Base-by-base conservation (phyloP, 2,113 vertebrate genomes). In the Bos indicus region DNA sequence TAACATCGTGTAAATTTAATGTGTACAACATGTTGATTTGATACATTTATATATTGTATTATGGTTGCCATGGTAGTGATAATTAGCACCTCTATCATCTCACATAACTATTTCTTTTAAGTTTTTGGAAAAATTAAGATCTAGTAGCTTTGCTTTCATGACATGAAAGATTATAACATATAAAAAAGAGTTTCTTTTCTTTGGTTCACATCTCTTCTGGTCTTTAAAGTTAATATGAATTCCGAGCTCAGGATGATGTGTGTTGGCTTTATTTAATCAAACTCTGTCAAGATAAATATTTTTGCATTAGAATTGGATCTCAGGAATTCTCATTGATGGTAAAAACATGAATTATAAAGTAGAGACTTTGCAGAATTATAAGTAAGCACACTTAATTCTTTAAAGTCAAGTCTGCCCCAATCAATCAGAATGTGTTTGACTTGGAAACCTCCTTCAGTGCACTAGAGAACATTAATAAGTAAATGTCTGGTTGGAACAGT, bases 321-420 rank as follows among this genome's bases (percentile, higher is more conserved):
- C 51, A 60, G 60, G 94, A 82, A 82, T 93, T 98, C 51, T 71
- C 93, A 94, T 5, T 74, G 80, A 95, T 67, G 86, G 84, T 43
- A 94, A 86, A 96, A 96, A 36, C 88, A 97, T 97, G 85, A 96
- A 97, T 98, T 97, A 96, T 91, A 83, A 94, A 97, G 84, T 91
- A 54, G 95, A 95, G 95, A 93, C 82, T 92, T 95, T 60, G 57
- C 33, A 54, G 85, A 91, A 96, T 98, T 96, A 96, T 92, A 97
- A 89, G 56, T 80, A 74, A 96, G 88, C 62, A 94, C 59, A 83
- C 51, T 97, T 91, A 89, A 97, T 97, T 97, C 83, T 96, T 97
- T 91, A 93, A 97, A 96, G 78, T 96, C 88, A 80, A 67, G 30
- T 64, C 64, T 98, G 48, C 15, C 23, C 19, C 77, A 78, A 57